Base-by-base conservation (phyloP, 2,797 vertebrate species). In the Sebastiscus albofasciatus region DNA sequence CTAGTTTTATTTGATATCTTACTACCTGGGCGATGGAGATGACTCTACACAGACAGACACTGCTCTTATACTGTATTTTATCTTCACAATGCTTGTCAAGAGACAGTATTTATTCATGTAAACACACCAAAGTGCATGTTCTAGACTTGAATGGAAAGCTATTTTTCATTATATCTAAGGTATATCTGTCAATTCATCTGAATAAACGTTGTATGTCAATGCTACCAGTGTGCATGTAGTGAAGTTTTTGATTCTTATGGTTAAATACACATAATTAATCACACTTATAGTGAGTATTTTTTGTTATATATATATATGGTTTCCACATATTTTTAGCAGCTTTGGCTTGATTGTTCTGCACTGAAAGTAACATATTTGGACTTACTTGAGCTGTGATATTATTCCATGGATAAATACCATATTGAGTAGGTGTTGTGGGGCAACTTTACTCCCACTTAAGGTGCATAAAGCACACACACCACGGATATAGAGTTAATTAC, bases 201-300 rank as follows among this genome's bases (percentile, higher is more conserved):
- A 94, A 92, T 92, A 94, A 94, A 93, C 16, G 52, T 20, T 68
- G 14, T 80, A 54, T 68, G 6, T 77, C 59, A 80, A 68, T 79
- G 3, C 39, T 16, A 67, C 16, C 24, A 0, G 11, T 58, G 39
- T 80, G 14, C 9, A 16, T 75, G 58, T 36, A 26, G 20, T 39
- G 1, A 7, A 72, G 4, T 80, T 72, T 74, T 69, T 59, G 1
- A 34, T 62, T 62, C 20, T 59, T 16, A 16, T 62, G 60, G 29
- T 61, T 33, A 54, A 58, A 73, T 18, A 34, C 10, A 56, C 4
- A 29, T 9, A 49, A 54, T 58, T 54, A 22, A 11, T 65, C 14
- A 56, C 27, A 26, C 11, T 34, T 52, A 46, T 18, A 7, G 49
- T 52, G 8, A n/a, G 18, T 52, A 49, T 49, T 49, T 20, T 20